A percentile compares a stretch with the other conserved stretches of the same genome.
Evolutionary conservation across 2,888 invertebrate species (phyloP).

Genomic region (Melangyna quadrimaculata): DNA sequence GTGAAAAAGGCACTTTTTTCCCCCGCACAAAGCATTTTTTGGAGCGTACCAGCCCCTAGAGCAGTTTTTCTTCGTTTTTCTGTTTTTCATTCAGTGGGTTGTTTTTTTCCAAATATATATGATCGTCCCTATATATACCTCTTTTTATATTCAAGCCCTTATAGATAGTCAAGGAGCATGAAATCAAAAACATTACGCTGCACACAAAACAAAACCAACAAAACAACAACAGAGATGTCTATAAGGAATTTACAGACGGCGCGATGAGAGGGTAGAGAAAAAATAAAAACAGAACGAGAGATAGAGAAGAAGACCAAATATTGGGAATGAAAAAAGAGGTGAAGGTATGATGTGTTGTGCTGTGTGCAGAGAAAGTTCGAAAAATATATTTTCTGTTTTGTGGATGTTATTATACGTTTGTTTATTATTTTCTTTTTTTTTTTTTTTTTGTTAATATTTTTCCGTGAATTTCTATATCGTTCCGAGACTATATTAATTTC

Average conservation of each 20-base stretch:
- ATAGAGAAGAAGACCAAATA: background rate
- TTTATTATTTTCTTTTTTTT: conserved; percentile 16
- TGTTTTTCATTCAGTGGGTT: background rate
- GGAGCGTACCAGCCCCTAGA: conserved; percentile 13
- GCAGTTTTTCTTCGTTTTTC: conserved; percentile 23
- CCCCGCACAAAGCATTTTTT: conserved; percentile 12
- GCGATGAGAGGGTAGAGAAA: conserved; percentile 4
- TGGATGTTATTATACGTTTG: conserved; percentile 26
- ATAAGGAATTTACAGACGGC: conserved; percentile 50
- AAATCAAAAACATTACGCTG: conserved; percentile 65
- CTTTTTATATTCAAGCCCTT: conserved; percentile 33
- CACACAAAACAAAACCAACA: conserved; percentile 37
- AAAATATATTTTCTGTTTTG: conserved; percentile 56
- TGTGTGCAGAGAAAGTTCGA: conserved; percentile 36
- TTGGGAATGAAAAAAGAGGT: background rate
- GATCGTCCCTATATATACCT: conserved; percentile 11
- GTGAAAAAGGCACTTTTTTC: background rate
- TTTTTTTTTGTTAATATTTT: conserved; percentile 13
- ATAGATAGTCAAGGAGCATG: conserved; percentile 69
- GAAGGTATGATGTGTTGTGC: background rate
- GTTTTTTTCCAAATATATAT: background rate
- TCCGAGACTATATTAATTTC: conserved; percentile 62
- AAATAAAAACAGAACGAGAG: background rate
- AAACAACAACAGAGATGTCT: conserved; percentile 34
- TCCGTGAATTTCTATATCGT: conserved; percentile 23